A percentile compares a stretch with the other conserved stretches of the same genome.
These are phyloP conservation scores for Chamaea fasciata DNA, from an alignment of 2,113 vertebrate species.

Conservation along the genomic window DNA sequence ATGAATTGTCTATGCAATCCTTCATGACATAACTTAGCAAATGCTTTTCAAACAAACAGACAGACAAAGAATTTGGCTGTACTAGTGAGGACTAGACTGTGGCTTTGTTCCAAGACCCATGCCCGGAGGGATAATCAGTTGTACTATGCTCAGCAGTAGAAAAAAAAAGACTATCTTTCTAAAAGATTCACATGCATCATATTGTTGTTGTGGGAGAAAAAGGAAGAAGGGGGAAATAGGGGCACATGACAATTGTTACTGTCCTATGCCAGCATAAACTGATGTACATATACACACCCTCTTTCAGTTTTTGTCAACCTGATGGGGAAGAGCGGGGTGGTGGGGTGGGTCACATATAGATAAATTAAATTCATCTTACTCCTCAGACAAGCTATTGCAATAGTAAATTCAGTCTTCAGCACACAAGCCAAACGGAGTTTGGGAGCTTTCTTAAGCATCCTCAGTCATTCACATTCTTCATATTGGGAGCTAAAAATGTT, in stretches of 20 bases:
- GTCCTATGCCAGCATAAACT: neutral
- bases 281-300: neutral
- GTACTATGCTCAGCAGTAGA: neutral
- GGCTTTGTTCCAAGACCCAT: neutral
- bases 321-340: fast-evolving
- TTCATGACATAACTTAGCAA: neutral
- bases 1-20: neutral
- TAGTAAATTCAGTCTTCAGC: neutral
- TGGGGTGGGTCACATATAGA: neutral
- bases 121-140: neutral
- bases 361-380: neutral
- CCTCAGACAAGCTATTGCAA: neutral
- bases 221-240: neutral
- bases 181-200: neutral
- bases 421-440: neutral
- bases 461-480: neutral
- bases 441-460: neutral
- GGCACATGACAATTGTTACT: neutral
- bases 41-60: neutral
- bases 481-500: neutral
- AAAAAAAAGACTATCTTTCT: neutral
- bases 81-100: neutral
- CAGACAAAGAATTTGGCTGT: neutral
- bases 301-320: neutral
- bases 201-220: neutral